Percentiles rank a stretch among this genome's conserved stretches.
phyloP scores from a whole-genome alignment of 2,113 vertebrate species.

The Nycticryphes semicollaris region DNA sequence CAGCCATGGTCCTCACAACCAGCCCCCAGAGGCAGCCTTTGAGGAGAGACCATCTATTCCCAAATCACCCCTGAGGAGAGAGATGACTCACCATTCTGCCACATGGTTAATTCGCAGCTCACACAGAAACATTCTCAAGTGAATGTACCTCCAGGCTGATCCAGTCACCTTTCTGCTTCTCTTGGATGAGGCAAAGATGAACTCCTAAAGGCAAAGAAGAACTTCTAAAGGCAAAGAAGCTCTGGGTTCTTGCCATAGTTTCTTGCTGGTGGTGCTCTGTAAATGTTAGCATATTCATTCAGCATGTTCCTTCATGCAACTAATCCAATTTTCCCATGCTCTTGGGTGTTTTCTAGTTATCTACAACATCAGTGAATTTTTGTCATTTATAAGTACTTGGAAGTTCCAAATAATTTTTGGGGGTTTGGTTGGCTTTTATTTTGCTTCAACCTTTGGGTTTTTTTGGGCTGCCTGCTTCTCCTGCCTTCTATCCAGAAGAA shows the following conservation, averaged over 20 bases:
- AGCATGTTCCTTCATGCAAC: background rate
- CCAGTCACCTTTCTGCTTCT: background rate
- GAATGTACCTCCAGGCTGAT: background rate
- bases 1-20: accelerated
- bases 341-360: background rate
- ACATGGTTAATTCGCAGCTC: accelerated
- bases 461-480: background rate
- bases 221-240: background rate
- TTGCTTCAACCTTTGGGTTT: background rate
- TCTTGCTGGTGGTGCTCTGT: background rate
- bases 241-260: background rate
- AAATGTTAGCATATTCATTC: accelerated
- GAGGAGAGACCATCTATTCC: background rate
- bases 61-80: background rate
- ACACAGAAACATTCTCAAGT: background rate
- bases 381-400: background rate
- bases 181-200: background rate
- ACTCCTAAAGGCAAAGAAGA: background rate
- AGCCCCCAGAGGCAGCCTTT: background rate
- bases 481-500: background rate
- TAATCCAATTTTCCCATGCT: background rate
- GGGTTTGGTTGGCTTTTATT: background rate
- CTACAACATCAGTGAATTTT: background rate
- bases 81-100: background rate
- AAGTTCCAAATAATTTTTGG: background rate